Evolutionary conservation across 2,113 vertebrate species (phyloP), one percentile per base, ranked within the genome.

Genomic region (Phoenicopterus ruber): DNA sequence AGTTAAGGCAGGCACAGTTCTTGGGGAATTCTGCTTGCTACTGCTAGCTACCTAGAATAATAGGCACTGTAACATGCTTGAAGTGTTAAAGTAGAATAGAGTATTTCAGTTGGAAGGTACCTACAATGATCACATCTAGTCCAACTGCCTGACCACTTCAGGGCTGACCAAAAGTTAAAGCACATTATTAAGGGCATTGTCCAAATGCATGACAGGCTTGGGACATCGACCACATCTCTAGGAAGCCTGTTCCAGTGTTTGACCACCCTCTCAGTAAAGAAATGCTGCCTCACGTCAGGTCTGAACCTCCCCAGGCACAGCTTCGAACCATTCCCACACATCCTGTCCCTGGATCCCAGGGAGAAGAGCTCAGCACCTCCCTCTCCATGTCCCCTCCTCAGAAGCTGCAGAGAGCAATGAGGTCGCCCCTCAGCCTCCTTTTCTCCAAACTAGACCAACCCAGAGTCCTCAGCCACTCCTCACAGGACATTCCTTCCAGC

Each of bases 311-410:
- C 40, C 8, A 42, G 15, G 26, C 1, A 3, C 71, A 71, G 36
- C 50, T 65, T 29, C 18, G 62, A 83, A 67, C 36, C 52, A 17
- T 52, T 62, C 46, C 58, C 36, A 46, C 1, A 0, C 0, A 2
- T 40, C n/a, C 40, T 61, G 11, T 15, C 47, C 4, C 34, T 50
- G 50, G 40, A 40, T 55, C 4, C 36, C 34, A 26, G 9, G 42
- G 42, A 47, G 47, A 40, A 59, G 31, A 70, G 62, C 8, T 32
- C 73, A 65, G 40, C 40, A 28, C 10, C 12, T 65, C 32, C 46
- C 28, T 46, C 22, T 46, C 65, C 34, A 28, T 5, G 1, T 44
- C 26, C 25, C 17, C 25, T 67, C 25, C 13, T 52, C 71, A 73
- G 34, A 67, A 4, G 7, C 38, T 66, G 15, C 0, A 6, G 22